Evolutionary conservation across 2,113 vertebrate genomes (phyloP).

Genomic region (Oophaga pumilio): DNA sequence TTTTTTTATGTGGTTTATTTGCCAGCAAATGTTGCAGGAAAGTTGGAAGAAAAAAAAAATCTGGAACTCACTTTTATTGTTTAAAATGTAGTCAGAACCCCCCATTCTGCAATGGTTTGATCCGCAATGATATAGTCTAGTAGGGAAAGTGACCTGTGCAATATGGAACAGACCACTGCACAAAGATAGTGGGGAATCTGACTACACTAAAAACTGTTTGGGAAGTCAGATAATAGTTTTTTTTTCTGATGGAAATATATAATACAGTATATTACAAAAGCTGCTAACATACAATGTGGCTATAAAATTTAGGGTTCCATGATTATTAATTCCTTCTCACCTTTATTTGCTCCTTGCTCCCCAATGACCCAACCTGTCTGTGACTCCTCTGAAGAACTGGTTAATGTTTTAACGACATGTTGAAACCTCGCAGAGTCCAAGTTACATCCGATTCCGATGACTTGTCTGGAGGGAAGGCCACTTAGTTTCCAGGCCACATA

Average conservation of each 20-base stretch:
- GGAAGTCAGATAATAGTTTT: too few relatives aligned
- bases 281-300: too few relatives aligned
- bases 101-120: neutral
- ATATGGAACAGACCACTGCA: neutral
- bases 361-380: conserved; percentile 88
- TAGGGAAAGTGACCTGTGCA: neutral
- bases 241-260: too few relatives aligned
- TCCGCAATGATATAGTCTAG: neutral
- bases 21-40: too few relatives aligned
- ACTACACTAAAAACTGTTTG: neutral
- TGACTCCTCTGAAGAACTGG: conserved; percentile 71
- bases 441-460: conserved; percentile 91
- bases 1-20: too few relatives aligned
- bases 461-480: conserved; percentile 77
- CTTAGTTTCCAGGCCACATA: conserved; percentile 94
- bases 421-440: conserved; percentile 88
- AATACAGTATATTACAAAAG: too few relatives aligned
- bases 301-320: neutral
- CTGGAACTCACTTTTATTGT: too few relatives aligned
- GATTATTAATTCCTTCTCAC: conserved; percentile 67
- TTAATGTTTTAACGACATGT: conserved; percentile 75
- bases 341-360: conserved; percentile 90
- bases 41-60: too few relatives aligned
- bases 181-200: neutral
- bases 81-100: neutral